Conservation (phyloP, 2,113 vertebrate genomes). For the Nyctereutes procyonoides region DNA sequence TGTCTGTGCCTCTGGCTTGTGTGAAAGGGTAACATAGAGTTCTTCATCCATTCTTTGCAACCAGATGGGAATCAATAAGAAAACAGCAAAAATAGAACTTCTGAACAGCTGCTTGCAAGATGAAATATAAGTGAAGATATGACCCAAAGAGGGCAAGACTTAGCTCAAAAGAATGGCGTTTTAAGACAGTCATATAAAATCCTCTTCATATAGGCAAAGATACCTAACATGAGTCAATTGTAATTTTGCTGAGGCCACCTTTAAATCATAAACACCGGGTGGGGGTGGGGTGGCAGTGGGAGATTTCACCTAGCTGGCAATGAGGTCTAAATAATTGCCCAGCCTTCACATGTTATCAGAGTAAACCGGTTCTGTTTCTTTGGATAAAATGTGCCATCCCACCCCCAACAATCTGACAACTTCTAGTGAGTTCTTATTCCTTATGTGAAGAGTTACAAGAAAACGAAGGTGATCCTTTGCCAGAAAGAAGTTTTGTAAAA, state of each 20-base stretch:
- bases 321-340: background rate
- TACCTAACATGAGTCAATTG: background rate
- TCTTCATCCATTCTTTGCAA: background rate
- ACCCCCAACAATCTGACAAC: background rate
- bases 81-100: conserved; percentile 27
- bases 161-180: background rate
- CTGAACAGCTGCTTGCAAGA: background rate
- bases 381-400: background rate
- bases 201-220: background rate
- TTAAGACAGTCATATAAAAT: background rate
- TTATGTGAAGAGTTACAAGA: background rate
- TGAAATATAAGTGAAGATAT: background rate
- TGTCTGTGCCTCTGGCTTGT: conserved; percentile 5
- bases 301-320: background rate
- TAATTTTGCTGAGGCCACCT: background rate
- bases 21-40: conserved; percentile 1
- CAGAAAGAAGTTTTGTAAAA: background rate
- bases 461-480: background rate
- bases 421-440: background rate
- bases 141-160: conserved; percentile 9
- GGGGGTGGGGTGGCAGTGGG: background rate
- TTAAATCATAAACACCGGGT: background rate
- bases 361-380: background rate
- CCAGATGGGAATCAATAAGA: background rate
- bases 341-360: background rate